Evolutionary conservation across 2,888 invertebrate species (phyloP).

Genomic region (Leptinotarsa peninsularis): DNA sequence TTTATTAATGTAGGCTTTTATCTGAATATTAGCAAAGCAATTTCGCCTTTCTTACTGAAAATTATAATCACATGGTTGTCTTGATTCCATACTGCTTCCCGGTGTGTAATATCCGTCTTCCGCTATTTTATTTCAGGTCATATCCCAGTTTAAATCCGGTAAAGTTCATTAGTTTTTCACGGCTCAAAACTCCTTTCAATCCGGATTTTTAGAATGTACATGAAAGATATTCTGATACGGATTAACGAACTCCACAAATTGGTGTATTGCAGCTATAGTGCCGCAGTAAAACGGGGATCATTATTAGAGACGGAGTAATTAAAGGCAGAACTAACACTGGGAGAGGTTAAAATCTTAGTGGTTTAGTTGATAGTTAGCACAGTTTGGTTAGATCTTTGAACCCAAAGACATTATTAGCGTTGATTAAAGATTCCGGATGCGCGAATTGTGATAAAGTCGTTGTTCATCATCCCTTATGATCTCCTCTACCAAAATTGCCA

Average conservation of each 20-base stretch:
- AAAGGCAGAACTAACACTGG: slow-evolving; percentile 22
- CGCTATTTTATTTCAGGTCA: neutral
- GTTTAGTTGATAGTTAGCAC: slow-evolving; percentile 28
- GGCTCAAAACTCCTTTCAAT: neutral
- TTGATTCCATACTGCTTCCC: neutral
- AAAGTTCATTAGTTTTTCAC: neutral
- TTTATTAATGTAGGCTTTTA: no score
- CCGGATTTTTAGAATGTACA: neutral
- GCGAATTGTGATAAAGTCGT: slow-evolving; percentile 23
- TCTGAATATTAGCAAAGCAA: no score
- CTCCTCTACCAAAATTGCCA: neutral
- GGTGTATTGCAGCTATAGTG: slow-evolving; percentile 31
- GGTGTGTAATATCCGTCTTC: neutral
- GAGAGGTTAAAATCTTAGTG: slow-evolving; percentile 32
- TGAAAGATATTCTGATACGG: neutral
- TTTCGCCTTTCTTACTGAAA: neutral
- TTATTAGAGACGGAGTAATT: slow-evolving; percentile 35
- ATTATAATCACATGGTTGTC: neutral
- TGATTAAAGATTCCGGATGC: slow-evolving; percentile 27
- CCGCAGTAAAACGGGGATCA: slow-evolving; percentile 29
- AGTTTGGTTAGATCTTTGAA: slow-evolving; percentile 26
- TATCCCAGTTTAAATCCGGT: neutral
- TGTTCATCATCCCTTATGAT: slow-evolving; percentile 19
- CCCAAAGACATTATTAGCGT: slow-evolving; percentile 28
- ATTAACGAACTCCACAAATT: slow-evolving; percentile 15